Evolutionary conservation across 2,888 invertebrate genomes (phyloP), one percentile per base, ranked within the genome.

Genomic region (Anoplius nigerrimus): DNA sequence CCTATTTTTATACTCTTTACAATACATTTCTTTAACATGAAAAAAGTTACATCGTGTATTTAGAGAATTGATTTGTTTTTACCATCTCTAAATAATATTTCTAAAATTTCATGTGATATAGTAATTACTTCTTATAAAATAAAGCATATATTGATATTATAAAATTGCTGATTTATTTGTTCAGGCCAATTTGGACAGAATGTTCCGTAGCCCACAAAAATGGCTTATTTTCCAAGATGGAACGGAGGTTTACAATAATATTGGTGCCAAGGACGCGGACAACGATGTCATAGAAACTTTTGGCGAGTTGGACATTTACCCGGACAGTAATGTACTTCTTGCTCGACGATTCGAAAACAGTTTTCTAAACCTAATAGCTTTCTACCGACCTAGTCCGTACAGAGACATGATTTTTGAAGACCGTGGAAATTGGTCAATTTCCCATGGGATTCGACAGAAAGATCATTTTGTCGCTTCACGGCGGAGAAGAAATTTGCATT

Each of bases 291-390:
- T 22, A 3, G 53, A 64, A 43, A 65, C 70, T 4, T 85, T 87
- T 45, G 18, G 51, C 0, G 18, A 69, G 15, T 69, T 83, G 2
- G 56, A 71, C 0, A 74, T 82, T 22, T 84, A 81, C 60, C 84
- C 87, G 0, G 86, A 87, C 62, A 87, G 87, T 65, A 83, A 85
- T 42, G 75, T 87, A 2, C 52, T 82, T 0, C 59, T 87, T 8
- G 76, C 78, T 0, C 71, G 59, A 27, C 71, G 65, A 53, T 15
- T 76, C 0, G 61, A 72, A 0, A 42, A 62, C 0, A 62, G 80
- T 51, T 67, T 69, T 18, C 52, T 80, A 18, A 58, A 72, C n/a
- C 55, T 87, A n/a, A 22, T 59, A 1, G 84, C 86, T 2, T 24
- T 84, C 0, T 87, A 87, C 72, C 83, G 85, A 2, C 81, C 82